These are phyloP conservation scores for Mylabris sibirica DNA, from an alignment of 2,888 invertebrate species.

Conservation along the genomic window DNA sequence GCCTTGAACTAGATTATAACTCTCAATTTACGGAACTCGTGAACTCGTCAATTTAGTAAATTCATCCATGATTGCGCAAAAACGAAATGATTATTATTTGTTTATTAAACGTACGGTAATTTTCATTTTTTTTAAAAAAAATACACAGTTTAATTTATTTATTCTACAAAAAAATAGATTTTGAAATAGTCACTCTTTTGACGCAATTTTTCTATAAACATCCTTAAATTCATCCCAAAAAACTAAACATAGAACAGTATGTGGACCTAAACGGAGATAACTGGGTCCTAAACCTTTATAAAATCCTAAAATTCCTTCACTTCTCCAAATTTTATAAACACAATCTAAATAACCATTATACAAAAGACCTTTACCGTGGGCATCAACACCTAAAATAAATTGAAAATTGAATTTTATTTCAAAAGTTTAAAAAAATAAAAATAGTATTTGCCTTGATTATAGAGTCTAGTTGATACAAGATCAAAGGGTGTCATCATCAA, in stretches of 20 bases:
- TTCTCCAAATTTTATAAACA: slow-evolving; percentile 64
- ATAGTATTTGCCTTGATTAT: slow-evolving; percentile 76
- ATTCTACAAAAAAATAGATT: background rate
- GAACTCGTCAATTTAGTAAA: too few species aligned
- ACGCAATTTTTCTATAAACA: slow-evolving; percentile 68
- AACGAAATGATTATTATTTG: too few species aligned
- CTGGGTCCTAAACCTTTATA: slow-evolving; percentile 90
- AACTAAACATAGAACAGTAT: slow-evolving; percentile 83
- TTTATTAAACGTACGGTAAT: too few species aligned
- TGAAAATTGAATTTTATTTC: slow-evolving; percentile 12
- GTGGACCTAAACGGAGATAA: slow-evolving; percentile 87
- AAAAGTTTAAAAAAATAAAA: background rate
- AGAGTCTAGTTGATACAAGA: slow-evolving; percentile 83
- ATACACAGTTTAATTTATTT: too few species aligned
- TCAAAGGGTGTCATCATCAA: slow-evolving; percentile 86
- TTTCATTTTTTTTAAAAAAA: too few species aligned
- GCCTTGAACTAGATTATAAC: background rate
- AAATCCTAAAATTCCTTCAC: slow-evolving; percentile 71
- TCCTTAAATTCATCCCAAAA: slow-evolving; percentile 82
- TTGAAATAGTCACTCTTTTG: background rate
- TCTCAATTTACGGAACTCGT: too few species aligned
- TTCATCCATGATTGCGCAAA: too few species aligned
- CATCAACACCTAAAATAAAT: slow-evolving; percentile 65
- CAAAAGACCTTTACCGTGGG: slow-evolving; percentile 65
- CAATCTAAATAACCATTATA: slow-evolving; percentile 81